Base-by-base conservation (phyloP, 2,113 vertebrate species). In the Nyctereutes procyonoides region DNA sequence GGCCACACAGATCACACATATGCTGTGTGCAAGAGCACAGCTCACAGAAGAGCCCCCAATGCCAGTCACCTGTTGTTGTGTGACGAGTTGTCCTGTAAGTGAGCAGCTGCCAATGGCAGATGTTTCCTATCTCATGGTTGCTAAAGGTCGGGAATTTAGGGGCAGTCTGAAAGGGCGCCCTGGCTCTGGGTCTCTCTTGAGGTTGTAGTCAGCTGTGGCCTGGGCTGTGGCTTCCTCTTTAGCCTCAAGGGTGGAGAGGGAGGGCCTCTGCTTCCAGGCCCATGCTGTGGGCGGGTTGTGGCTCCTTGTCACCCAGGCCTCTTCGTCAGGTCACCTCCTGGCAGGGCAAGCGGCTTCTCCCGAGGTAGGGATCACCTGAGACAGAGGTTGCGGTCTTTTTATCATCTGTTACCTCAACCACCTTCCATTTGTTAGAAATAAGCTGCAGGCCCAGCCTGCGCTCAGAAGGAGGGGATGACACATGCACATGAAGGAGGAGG, bases 41-140 rank as follows among this genome's bases (percentile, higher is more conserved):
- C 38, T 38, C n/a, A 32, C 7, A 17, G 53, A 53, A 30, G 43
- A 69, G n/a, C 51, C 60, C 53, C 16, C 5, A 28, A 3, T 87
- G 2, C 63, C 43, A 6, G 56, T 51, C 63, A 26, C 10, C 65
- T 32, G 9, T 28, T 2, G 4, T 65, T n/a, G 6, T 12, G 2
- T 22, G 58, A 77, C 51, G 51, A 65, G 24, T 48, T 14, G n/a
- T 11, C 60, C 88, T 35, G 14, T 43, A 38, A 19, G 19, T 55
- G n/a, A n/a, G 35, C 30, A 35, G 55, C 85, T 79, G 51, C 19
- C 69, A 48, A 62, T 17, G 16, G 24, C 15, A 58, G 22, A 35
- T 11, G 17, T 19, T 24, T 38, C 5, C 12, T 3, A 6, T 48
- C 26, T 85, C n/a, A 1, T 0, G 0, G n/a, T 26, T 26, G 51